Evolutionary conservation across 2,113 vertebrate species (phyloP), one percentile per base, ranked within the genome.

Genomic region (Prolemur simus): DNA sequence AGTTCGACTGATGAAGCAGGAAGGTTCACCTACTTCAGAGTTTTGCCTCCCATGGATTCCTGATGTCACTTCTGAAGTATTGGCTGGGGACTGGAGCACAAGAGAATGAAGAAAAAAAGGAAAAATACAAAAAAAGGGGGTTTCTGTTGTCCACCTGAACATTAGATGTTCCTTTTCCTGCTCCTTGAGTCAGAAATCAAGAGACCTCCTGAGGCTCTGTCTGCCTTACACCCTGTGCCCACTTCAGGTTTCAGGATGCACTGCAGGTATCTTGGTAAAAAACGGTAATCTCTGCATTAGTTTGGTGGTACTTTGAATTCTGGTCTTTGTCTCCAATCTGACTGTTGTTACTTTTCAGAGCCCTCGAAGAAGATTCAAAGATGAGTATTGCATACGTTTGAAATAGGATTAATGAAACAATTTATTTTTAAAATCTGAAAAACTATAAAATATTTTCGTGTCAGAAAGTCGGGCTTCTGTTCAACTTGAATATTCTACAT

Each of bases 351-450:
- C 4, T 81, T 90, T 82, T 58, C 37, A 54, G 49, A 47, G n/a
- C 45, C 5, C 23, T 81, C 39, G 58, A 68, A 89, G 52, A 73
- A 85, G 7, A 68, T 10, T 42, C 49, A 60, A 58, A 49, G 42
- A 87, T 76, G 14, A 89, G 0, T 77, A 68, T 45, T 89, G 2
- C 12, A 45, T 56, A 14, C 11, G 68, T 76, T 74, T 90, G 17
- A 92, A 96, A 47, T 34, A 56, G 4, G 2, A 60, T 60, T 83
- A 54, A 54, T 54, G 63, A 78, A 86, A 58, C 49, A 73, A 13
- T 54, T 66, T 45, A 7, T 89, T 83, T 93, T 58, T 11, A 76
- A 89, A 96, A 68, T 69, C 8, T 82, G 42, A 91, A 92, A 58
- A 52, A 42, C 2, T 71, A 12, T 39, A 87, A 78, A 78, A 60